phyloP scores from a whole-genome alignment of 2,888 invertebrate species.

The Malachius bipustulatus region DNA sequence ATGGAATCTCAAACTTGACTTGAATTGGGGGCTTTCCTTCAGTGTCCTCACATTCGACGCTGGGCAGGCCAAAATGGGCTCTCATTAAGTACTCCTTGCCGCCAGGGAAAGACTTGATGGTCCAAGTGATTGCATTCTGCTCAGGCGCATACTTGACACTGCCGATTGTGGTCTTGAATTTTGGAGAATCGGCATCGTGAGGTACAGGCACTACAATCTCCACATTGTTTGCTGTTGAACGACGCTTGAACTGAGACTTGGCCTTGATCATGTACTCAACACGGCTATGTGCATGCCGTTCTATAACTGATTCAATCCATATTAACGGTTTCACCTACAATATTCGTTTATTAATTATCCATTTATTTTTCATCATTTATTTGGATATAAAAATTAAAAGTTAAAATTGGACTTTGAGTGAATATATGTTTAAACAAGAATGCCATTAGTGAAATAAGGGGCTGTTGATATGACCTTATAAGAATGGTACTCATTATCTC shows the following conservation, averaged over 20 bases:
- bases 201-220: slow-evolving; percentile 95
- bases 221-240: slow-evolving; percentile 97
- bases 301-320: slow-evolving; percentile 98
- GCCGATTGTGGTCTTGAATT: slow-evolving; percentile 95
- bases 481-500: no score
- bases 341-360: slow-evolving; percentile 11
- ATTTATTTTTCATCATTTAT: no score
- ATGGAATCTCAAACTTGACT: slow-evolving; percentile 98
- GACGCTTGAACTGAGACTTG: slow-evolving; percentile 93
- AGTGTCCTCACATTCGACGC: slow-evolving; percentile 84
- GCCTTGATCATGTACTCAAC: slow-evolving; percentile 99
- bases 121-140: slow-evolving; percentile 94
- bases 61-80: slow-evolving; percentile 94
- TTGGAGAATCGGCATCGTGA: slow-evolving; percentile 95
- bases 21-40: slow-evolving; percentile 97
- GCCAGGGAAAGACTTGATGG: slow-evolving; percentile 93
- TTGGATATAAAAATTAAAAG: no score
- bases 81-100: slow-evolving; percentile 98
- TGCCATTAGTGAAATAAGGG: no score
- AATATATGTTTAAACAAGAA: no score
- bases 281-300: slow-evolving; percentile 90
- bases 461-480: no score
- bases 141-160: slow-evolving; percentile 97
- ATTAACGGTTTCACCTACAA: slow-evolving; percentile 74
- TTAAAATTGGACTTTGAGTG: no score